Evolutionary conservation across 2,113 vertebrate genomes (phyloP).

Genomic region (Talpa occidentalis): DNA sequence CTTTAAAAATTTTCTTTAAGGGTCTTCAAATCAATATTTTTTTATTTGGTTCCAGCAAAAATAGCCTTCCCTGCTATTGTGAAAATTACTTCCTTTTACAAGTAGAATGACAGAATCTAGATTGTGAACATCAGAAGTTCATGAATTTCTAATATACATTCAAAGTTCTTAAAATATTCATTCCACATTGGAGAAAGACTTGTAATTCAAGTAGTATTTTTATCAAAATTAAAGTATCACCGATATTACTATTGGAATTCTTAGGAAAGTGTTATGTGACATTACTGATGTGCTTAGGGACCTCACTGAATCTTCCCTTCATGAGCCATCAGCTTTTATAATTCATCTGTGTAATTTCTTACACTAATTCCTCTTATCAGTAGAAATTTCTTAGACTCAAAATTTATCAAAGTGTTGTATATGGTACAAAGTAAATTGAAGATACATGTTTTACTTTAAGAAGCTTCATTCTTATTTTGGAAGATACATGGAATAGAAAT

Average conservation of each 20-base stretch:
- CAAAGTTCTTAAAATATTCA: conserved; percentile 29
- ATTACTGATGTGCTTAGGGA: conserved; percentile 13
- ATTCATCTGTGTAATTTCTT: conserved; percentile 26
- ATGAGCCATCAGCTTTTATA: conserved; percentile 14
- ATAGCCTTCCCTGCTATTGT: conserved; percentile 17
- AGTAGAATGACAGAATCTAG: conserved; percentile 45
- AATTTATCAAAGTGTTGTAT: conserved; percentile 38
- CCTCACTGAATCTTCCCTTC: conserved; percentile 41
- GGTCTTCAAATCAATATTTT: conserved; percentile 60
- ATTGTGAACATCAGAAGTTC: conserved; percentile 34
- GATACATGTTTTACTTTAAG: neutral
- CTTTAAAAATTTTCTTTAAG: conserved; percentile 60
- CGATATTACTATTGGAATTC: neutral
- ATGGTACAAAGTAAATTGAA: conserved; percentile 4
- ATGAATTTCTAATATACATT: conserved; percentile 52
- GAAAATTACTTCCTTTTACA: conserved; percentile 53
- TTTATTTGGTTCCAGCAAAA: conserved; percentile 55
- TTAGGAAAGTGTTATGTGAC: conserved; percentile 39
- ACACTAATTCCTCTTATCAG: neutral
- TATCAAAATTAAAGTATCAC: conserved; percentile 64
- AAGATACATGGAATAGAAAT: conserved; percentile 16
- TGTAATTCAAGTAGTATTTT: conserved; percentile 9
- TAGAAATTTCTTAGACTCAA: neutral
- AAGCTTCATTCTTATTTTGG: conserved; percentile 11
- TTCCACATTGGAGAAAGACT: neutral